These are phyloP conservation scores for Masticophis lateralis DNA, from an alignment of 2,797 vertebrate species.

Conservation along the genomic window DNA sequence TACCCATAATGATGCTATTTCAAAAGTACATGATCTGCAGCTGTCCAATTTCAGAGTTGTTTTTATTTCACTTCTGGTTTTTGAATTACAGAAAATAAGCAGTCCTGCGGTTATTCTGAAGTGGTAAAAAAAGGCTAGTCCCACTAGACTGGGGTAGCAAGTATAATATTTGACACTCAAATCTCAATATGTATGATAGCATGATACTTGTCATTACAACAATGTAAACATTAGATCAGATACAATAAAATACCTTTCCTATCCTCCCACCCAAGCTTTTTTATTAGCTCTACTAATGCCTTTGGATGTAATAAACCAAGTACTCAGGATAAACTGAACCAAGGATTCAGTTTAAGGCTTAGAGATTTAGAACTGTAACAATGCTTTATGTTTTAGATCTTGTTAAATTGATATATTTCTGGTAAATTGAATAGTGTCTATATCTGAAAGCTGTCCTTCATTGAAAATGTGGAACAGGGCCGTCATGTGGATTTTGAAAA, in stretches of 20 bases:
- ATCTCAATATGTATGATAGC: neutral
- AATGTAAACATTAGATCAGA: neutral
- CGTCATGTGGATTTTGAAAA: neutral
- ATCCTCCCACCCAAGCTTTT: neutral
- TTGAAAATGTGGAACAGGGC: neutral
- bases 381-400: neutral
- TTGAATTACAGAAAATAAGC: neutral
- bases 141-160: neutral
- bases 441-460: slow-evolving; percentile 10
- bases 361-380: neutral
- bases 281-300: slow-evolving; percentile 11
- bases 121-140: neutral
- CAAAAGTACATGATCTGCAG: neutral
- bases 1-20: neutral
- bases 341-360: slow-evolving; percentile 1
- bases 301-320: neutral
- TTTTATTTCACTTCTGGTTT: neutral
- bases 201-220: slow-evolving; percentile 11
- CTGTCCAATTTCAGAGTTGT: neutral
- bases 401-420: slow-evolving; percentile 1
- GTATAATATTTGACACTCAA: neutral
- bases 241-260: slow-evolving; percentile 3
- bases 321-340: neutral
- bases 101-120: neutral
- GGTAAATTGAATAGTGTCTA: slow-evolving; percentile 9